These are phyloP conservation scores for Onychostoma macrolepis DNA, from an alignment of 2,113 vertebrate genomes.

Conservation along the genomic window DNA sequence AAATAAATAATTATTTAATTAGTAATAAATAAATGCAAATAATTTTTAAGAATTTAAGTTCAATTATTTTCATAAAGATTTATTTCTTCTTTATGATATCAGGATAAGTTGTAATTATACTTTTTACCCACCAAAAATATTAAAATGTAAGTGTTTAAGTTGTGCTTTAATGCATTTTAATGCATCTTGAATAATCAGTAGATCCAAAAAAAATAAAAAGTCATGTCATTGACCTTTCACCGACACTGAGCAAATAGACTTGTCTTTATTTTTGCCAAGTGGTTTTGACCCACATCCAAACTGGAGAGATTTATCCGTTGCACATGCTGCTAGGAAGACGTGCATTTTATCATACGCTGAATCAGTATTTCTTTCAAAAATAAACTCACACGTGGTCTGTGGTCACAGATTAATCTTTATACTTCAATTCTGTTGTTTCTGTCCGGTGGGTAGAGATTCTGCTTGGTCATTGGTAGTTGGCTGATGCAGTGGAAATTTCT, in stretches of 20 bases:
- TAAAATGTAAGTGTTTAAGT: neutral
- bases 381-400: constrained; percentile 2
- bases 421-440: neutral
- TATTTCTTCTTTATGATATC: neutral
- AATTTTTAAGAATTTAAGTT: neutral
- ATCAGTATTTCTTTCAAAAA: constrained; percentile 15
- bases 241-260: neutral
- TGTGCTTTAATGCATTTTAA: neutral
- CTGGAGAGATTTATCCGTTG: neutral
- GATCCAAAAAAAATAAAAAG: neutral
- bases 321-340: neutral
- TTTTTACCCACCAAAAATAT: neutral
- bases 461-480: constrained; percentile 19
- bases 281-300: neutral
- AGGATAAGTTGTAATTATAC: neutral
- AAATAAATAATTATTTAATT: neutral
- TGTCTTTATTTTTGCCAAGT: constrained; percentile 12
- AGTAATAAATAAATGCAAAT: neutral
- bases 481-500: constrained; percentile 9
- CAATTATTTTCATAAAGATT: neutral
- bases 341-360: neutral
- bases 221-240: neutral
- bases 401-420: constrained; percentile 11
- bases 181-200: neutral
- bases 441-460: neutral